Evolutionary conservation across 2,797 vertebrate species (phyloP).

Genomic region (Pangasius mekongensis): DNA sequence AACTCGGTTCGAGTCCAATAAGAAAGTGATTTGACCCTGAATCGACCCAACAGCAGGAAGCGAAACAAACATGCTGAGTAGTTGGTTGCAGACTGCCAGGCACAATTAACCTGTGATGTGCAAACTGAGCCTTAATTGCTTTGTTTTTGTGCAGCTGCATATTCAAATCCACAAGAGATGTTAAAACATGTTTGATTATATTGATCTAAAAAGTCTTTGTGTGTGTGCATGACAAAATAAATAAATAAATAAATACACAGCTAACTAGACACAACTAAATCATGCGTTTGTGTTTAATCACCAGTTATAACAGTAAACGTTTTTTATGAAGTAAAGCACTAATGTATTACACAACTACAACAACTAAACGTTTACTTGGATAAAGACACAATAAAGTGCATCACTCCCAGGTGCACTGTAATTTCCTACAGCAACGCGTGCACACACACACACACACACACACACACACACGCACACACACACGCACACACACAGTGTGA

Average conservation of each 20-base stretch:
- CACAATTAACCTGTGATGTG: not conserved
- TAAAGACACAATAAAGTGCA: not conserved
- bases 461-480: not conserved
- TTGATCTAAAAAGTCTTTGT: not conserved
- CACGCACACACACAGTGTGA: not conserved
- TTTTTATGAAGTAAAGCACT: not conserved
- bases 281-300: not conserved
- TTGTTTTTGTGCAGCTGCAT: slow-evolving; percentile 15
- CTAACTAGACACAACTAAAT: not conserved
- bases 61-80: not conserved
- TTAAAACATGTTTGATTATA: not conserved
- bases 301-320: not conserved
- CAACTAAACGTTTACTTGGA: not conserved
- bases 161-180: not conserved
- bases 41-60: not conserved
- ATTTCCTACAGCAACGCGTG: not conserved
- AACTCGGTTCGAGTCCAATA: not conserved
- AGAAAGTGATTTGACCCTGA: not conserved
- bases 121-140: not conserved
- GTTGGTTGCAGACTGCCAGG: not conserved
- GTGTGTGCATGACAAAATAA: too few relatives aligned
- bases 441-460: not conserved
- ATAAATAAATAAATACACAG: not conserved
- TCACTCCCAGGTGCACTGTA: not conserved
- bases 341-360: not conserved